Percentiles rank a stretch among this genome's conserved stretches.
Conservation (phyloP, 2,888 invertebrate genomes). For the Tortrix viridana region DNA sequence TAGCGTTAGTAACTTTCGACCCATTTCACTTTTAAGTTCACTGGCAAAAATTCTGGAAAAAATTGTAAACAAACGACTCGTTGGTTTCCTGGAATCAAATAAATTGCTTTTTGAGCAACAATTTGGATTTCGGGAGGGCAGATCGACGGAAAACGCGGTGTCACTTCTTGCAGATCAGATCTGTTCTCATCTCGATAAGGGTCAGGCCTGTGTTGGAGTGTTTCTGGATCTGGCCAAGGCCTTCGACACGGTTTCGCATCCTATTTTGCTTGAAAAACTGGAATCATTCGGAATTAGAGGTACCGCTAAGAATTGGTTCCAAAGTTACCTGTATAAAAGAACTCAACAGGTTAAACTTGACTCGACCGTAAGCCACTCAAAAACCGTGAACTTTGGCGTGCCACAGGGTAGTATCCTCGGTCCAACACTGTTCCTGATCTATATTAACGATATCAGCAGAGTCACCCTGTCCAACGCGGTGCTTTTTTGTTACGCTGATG, state of each 20-base stretch:
- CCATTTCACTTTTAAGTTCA: slow-evolving; percentile 26
- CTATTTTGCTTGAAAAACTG: slow-evolving; percentile 1
- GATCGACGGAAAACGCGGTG: slow-evolving; percentile 36
- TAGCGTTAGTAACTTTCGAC: slow-evolving; percentile 14
- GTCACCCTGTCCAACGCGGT: no score
- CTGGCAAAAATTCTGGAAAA: slow-evolving; percentile 26
- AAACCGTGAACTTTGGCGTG: no score
- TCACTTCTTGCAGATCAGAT: slow-evolving; percentile 18
- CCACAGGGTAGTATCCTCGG: no score
- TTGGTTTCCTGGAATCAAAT: slow-evolving; percentile 29
- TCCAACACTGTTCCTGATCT: no score
- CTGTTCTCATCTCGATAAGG: slow-evolving; percentile 16
- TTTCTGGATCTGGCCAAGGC: slow-evolving; percentile 38
- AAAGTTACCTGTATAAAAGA: no score
- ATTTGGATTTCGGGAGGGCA: slow-evolving; percentile 33
- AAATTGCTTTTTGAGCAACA: slow-evolving; percentile 28
- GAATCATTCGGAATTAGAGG: no score
- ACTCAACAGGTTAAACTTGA: no score
- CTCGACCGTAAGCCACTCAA: no score
- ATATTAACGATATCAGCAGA: no score
- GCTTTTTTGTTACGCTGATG: no score
- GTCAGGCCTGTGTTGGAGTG: slow-evolving; percentile 17
- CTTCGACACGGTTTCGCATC: slow-evolving; percentile 14
- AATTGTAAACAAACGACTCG: slow-evolving; percentile 20
- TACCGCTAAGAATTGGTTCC: no score